These are phyloP conservation scores for Cartodere bifasciata DNA, from an alignment of 2,888 invertebrate genomes.

Conservation along the genomic window DNA sequence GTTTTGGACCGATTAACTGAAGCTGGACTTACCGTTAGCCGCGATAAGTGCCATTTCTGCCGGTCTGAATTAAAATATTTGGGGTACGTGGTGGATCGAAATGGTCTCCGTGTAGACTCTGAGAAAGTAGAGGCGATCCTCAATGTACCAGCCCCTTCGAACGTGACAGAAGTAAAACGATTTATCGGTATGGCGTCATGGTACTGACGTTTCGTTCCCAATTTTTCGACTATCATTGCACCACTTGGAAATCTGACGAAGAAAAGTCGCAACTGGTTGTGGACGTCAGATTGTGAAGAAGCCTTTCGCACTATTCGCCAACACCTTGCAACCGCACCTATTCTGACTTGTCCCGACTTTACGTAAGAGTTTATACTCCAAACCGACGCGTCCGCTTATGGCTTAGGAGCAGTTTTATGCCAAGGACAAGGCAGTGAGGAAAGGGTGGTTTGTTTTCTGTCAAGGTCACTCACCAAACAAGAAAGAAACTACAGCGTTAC, in stretches of 20 bases:
- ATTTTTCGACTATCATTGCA: constrained; percentile 1
- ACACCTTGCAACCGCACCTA: constrained; percentile 9
- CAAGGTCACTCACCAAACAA: constrained; percentile 12
- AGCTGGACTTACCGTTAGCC: constrained; percentile 10
- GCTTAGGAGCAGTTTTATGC: constrained; percentile 17
- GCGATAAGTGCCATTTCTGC: constrained; percentile 12
- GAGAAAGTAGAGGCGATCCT: constrained; percentile 15
- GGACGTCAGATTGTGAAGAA: constrained; percentile 9
- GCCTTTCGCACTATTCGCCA: constrained; percentile 9
- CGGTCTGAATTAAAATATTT: constrained; percentile 9
- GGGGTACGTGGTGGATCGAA: constrained; percentile 9
- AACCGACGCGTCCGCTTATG: constrained; percentile 15
- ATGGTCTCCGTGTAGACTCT: constrained; percentile 10
- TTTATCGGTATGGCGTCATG: constrained; percentile 11
- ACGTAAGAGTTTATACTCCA: constrained; percentile 13
- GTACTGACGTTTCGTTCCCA: constrained; percentile 12
- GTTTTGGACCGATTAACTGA: constrained; percentile 2
- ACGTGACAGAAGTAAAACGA: constrained; percentile 8
- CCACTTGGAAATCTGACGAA: not conserved
- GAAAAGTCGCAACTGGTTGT: constrained; percentile 4
- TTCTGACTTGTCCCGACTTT: constrained; percentile 11
- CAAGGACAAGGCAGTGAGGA: no score
- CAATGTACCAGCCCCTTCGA: constrained; percentile 12
- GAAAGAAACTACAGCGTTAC: constrained; percentile 15
- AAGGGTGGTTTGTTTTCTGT: no score